Evolutionary conservation across 2,888 invertebrate species (phyloP).

Genomic region (Eilema depressum): DNA sequence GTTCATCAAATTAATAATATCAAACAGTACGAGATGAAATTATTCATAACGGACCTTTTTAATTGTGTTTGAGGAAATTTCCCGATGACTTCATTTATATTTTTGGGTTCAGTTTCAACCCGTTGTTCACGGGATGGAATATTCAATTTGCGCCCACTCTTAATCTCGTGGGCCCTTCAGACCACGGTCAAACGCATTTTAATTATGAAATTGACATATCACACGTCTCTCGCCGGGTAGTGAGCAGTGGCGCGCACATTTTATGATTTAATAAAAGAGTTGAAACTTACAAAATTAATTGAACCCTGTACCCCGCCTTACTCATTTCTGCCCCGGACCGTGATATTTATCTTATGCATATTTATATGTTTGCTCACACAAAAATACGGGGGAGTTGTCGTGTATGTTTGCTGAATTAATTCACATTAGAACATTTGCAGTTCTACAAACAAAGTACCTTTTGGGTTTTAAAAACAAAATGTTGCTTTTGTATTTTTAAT

Average conservation of each 20-base stretch:
- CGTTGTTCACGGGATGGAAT: constrained; percentile 58
- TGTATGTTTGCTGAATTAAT: constrained; percentile 73
- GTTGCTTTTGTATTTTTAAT: neutral
- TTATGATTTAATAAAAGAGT: constrained; percentile 86
- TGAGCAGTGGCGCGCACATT: constrained; percentile 67
- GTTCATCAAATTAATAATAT: constrained; percentile 50
- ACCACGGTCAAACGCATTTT: constrained; percentile 85
- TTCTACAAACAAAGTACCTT: constrained; percentile 8
- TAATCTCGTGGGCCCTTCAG: constrained; percentile 75
- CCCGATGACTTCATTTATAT: constrained; percentile 77
- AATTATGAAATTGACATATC: constrained; percentile 87
- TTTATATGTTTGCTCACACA: constrained; percentile 80
- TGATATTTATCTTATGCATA: constrained; percentile 83
- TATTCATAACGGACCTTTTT: constrained; percentile 74
- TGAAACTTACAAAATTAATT: constrained; percentile 80
- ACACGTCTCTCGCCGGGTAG: constrained; percentile 57
- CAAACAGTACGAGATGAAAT: constrained; percentile 57
- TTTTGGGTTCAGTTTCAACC: constrained; percentile 66
- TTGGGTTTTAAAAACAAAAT: constrained; percentile 7
- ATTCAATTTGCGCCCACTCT: constrained; percentile 76
- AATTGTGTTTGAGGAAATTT: constrained; percentile 75
- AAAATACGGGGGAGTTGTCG: constrained; percentile 67
- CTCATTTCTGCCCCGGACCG: constrained; percentile 71
- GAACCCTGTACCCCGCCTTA: constrained; percentile 59
- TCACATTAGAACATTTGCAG: constrained; percentile 54